Percentiles rank a stretch among this genome's conserved stretches.
phyloP scores from a whole-genome alignment of 2,888 invertebrate genomes.

The Lycocerus yunnanus region DNA sequence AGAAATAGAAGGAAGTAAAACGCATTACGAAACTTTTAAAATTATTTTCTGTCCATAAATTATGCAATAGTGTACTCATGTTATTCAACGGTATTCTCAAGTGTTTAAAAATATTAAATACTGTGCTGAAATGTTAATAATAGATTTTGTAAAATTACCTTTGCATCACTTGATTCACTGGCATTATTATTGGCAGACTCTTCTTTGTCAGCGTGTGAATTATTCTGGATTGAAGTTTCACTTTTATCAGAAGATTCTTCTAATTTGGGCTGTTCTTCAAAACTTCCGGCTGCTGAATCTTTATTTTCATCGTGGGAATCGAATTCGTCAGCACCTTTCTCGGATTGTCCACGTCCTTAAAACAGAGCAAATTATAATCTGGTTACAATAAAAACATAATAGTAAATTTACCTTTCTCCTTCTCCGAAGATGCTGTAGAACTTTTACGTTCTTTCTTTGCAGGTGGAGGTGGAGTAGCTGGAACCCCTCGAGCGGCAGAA shows the following conservation, averaged over 20 bases:
- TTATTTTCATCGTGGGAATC: slow-evolving; percentile 51
- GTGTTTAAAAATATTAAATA: background rate
- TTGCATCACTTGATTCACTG: slow-evolving; percentile 35
- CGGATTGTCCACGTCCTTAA: slow-evolving; percentile 49
- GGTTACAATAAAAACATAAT: background rate
- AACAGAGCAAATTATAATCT: slow-evolving; percentile 8
- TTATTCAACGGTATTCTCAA: background rate
- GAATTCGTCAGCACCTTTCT: slow-evolving; percentile 44
- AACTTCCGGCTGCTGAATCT: slow-evolving; percentile 43
- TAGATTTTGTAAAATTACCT: slow-evolving; percentile 9
- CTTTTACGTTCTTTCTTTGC: slow-evolving; percentile 56
- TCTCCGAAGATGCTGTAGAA: slow-evolving; percentile 41
- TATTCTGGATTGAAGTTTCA: slow-evolving; percentile 33
- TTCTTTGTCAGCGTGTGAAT: slow-evolving; percentile 40
- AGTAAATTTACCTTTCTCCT: slow-evolving; percentile 43
- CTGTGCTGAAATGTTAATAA: background rate
- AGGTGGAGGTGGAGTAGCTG: slow-evolving; percentile 60
- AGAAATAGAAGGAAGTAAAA: background rate
- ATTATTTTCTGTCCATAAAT: background rate
- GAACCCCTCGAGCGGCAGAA: slow-evolving; percentile 60
- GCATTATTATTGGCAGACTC: slow-evolving; percentile 50
- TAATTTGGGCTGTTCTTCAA: slow-evolving; percentile 25
- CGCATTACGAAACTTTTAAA: background rate
- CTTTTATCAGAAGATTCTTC: slow-evolving; percentile 28
- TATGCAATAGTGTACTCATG: background rate